Conservation (phyloP, 2,797 vertebrate genomes). For the Syndactyla subalaris region DNA sequence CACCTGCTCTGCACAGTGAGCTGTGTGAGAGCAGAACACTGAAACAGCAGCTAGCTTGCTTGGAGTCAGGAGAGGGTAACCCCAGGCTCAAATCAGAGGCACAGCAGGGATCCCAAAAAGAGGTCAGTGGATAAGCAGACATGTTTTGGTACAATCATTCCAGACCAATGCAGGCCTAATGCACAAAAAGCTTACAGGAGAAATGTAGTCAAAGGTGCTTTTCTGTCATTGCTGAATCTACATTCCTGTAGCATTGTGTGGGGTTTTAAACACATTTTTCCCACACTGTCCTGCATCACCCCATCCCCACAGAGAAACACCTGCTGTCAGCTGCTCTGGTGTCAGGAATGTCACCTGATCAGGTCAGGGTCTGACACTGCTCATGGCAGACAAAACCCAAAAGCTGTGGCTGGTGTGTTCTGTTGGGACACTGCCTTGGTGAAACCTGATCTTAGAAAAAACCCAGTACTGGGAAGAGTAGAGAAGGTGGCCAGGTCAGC, state of each 20-base stretch:
- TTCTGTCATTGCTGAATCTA: not conserved
- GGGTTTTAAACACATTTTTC: not conserved
- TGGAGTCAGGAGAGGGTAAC: not conserved
- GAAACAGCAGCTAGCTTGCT: not conserved
- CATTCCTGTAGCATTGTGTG: not conserved
- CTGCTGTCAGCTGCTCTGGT: not conserved
- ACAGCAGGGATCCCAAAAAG: not conserved
- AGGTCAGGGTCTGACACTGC: not conserved
- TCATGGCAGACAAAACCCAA: not conserved
- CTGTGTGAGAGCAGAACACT: not conserved
- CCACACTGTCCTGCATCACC: not conserved
- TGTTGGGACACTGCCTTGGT: not conserved
- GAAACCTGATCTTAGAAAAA: not conserved
- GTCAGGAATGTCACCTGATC: not conserved
- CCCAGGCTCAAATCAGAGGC: not conserved
- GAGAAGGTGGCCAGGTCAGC: not conserved
- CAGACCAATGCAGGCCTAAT: rapidly evolving
- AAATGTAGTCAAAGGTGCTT: not conserved
- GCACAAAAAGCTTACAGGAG: not conserved
- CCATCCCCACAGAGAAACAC: not conserved
- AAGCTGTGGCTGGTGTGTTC: not conserved
- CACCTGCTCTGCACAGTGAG: not conserved
- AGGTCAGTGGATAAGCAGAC: not conserved
- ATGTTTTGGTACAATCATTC: not conserved
- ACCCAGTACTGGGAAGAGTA: not conserved